Percentiles rank a stretch among this genome's conserved stretches.
Conservation (phyloP, 2,113 vertebrate species). For the Apeltes quadracus region DNA sequence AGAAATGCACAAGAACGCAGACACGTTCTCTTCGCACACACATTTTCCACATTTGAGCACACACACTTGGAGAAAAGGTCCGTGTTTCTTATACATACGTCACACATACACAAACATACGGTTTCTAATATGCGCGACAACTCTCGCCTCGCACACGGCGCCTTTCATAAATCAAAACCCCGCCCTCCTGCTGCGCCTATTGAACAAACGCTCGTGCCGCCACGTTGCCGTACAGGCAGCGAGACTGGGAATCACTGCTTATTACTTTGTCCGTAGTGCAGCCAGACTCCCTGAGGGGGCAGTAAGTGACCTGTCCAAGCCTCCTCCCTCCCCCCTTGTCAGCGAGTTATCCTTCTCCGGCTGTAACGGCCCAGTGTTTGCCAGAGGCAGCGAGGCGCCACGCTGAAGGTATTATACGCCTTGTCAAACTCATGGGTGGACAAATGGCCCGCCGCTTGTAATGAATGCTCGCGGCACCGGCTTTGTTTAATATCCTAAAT, state of each 20-base stretch:
- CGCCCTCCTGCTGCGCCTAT: background rate
- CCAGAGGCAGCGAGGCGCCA: slow-evolving; percentile 54
- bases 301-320: slow-evolving; percentile 76
- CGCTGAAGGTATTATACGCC: slow-evolving; percentile 59
- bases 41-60: background rate
- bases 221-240: slow-evolving; percentile 59
- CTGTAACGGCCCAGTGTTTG: slow-evolving; percentile 51
- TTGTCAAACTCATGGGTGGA: slow-evolving; percentile 61
- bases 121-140: slow-evolving; percentile 8
- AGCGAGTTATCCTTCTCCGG: slow-evolving; percentile 63
- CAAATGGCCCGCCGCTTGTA: slow-evolving; percentile 42
- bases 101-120: background rate
- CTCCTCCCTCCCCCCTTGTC: slow-evolving; percentile 24
- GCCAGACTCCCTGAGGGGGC: slow-evolving; percentile 65
- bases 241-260: slow-evolving; percentile 68
- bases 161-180: slow-evolving; percentile 40
- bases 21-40: background rate
- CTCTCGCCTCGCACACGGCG: background rate
- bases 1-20: background rate
- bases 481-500: slow-evolving; percentile 63
- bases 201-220: slow-evolving; percentile 28
- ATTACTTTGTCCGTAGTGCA: slow-evolving; percentile 70
- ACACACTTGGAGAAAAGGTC: background rate
- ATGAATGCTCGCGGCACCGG: slow-evolving; percentile 38
- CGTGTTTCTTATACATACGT: background rate